These are phyloP conservation scores for Acanthosepion esculentum DNA, from an alignment of 2,888 invertebrate species.

Conservation along the genomic window DNA sequence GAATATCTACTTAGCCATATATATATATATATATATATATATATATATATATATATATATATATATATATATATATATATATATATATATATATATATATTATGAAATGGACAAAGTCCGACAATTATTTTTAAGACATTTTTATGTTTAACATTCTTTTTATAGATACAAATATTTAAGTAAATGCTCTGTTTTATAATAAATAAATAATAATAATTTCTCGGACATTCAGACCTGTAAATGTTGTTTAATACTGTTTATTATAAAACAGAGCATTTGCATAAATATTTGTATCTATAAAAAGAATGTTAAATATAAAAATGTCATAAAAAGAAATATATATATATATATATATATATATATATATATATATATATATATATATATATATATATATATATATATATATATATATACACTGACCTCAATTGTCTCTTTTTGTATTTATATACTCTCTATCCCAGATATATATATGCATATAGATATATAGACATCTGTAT, in stretches of 20 bases:
- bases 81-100: neutral
- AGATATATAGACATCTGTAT: neutral
- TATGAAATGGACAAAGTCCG: too few species aligned
- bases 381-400: neutral
- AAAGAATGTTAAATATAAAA: too few species aligned
- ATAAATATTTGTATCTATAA: too few species aligned
- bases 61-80: neutral
- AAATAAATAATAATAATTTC: too few species aligned
- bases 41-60: slow-evolving; percentile 37
- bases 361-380: slow-evolving; percentile 36
- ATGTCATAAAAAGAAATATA: too few species aligned
- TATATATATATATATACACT: neutral
- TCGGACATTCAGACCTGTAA: too few species aligned
- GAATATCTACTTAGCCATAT: neutral
- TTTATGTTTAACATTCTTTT: too few species aligned
- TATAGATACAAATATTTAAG: too few species aligned
- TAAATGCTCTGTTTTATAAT: too few species aligned
- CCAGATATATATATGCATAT: neutral
- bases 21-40: neutral
- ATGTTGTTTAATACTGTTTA: too few species aligned
- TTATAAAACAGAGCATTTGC: too few species aligned
- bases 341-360: neutral
- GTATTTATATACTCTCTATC: neutral
- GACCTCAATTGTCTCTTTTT: neutral
- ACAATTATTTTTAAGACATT: too few species aligned